Base-by-base conservation (phyloP, 2,888 invertebrate species). In the Chromoteleia sp. region DNA sequence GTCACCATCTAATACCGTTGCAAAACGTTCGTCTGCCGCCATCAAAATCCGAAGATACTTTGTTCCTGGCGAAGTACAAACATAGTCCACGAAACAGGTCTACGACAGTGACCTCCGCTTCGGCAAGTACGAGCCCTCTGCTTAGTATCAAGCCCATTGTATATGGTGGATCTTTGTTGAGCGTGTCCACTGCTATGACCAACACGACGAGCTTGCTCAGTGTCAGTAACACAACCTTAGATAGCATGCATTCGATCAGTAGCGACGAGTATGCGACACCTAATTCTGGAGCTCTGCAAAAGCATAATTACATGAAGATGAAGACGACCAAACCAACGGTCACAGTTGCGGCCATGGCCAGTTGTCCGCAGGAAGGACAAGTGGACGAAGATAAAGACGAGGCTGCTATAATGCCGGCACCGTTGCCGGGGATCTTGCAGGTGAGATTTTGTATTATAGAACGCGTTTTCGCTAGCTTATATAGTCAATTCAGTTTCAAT, bases 21-120 rank as follows among this genome's bases (percentile, higher is more conserved):
- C 82, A 84, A 50, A 83, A 86, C 39, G 89, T 91, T 17, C 93
- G 95, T 30, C 91, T 96, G 58, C 95, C 96, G 2, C 96, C 96
- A 0, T 96, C 96, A 0, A 93, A 96, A 56, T 97, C 96, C 81
- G 97, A 97, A 88, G 97, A 97, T 86, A 96, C 95, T 0, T 91
- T 97, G 4, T 93, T 93, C 0, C 92, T 93, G 90, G 92, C 84
- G 88, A 93, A 91, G 73, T 90, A 91, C 84, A 89, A 89, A 43
- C 88, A 91, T 71, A 87, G 88, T 0, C 94, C 94, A 54, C 93
- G 93, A 45, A 92, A 91, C 61, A 93, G 94, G 80, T 93, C 94
- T 1, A 94, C 94, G 83, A 94, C 94, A 56, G 93, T 94, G 81
- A 92, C 94, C 0, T 95, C 93, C 87, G 93, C 93, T 67, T 96